Conservation (phyloP, 2,888 invertebrate species). For the Cyrtodaria siliqua region DNA sequence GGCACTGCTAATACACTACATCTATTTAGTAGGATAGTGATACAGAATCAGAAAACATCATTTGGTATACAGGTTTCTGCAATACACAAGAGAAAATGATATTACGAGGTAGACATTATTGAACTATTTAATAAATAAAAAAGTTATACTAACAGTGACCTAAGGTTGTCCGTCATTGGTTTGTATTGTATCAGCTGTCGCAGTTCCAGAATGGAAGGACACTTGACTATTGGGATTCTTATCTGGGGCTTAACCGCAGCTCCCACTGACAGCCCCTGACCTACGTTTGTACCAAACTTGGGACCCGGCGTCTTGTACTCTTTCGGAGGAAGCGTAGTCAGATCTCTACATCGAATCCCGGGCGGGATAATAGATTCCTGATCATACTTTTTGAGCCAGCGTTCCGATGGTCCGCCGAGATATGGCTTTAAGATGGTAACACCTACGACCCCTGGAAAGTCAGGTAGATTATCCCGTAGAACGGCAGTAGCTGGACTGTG, state of each 20-base stretch:
- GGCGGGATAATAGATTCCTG: constrained; percentile 83
- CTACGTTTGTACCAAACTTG: constrained; percentile 82
- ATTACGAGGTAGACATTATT: no score
- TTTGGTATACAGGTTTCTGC: no score
- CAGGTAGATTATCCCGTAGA: constrained; percentile 83
- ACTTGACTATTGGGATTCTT: constrained; percentile 79
- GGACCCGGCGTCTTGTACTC: constrained; percentile 83
- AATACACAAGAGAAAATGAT: no score
- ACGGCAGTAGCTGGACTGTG: constrained; percentile 83
- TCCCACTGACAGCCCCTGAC: constrained; percentile 82
- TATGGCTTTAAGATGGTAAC: constrained; percentile 84
- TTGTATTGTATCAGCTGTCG: constrained; percentile 84
- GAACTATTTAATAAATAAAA: no score
- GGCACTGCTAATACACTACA: neutral
- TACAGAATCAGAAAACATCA: no score
- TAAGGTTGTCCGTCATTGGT: constrained; percentile 76
- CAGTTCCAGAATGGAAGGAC: constrained; percentile 81
- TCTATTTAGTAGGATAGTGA: no score
- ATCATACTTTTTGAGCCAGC: constrained; percentile 84
- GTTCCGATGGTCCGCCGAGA: constrained; percentile 77
- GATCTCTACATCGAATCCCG: constrained; percentile 82
- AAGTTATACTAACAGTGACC: constrained; percentile 72
- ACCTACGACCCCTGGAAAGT: constrained; percentile 83
- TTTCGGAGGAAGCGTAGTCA: constrained; percentile 81
- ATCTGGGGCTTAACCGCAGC: constrained; percentile 67